Evolutionary conservation across 2,888 invertebrate species (phyloP).

Genomic region (Volucella inanis): DNA sequence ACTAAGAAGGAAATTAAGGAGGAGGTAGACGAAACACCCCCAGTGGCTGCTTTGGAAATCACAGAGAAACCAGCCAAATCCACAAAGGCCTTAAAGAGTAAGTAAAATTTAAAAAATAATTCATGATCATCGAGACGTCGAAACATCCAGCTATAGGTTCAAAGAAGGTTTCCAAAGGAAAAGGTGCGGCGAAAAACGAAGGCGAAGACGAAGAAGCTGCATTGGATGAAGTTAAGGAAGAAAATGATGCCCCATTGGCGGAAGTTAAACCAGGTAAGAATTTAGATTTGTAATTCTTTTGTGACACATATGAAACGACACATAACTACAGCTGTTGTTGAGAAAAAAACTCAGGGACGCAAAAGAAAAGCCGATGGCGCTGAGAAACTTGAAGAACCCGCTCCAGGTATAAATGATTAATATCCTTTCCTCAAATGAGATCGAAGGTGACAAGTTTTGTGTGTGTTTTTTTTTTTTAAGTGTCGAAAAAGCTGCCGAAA

Average conservation of each 20-base stretch:
- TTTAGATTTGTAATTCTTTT: neutral
- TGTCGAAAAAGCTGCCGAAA: slow-evolving; percentile 47
- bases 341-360: slow-evolving; percentile 46
- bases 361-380: slow-evolving; percentile 48
- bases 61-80: slow-evolving; percentile 47
- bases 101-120: neutral
- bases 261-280: slow-evolving; percentile 51
- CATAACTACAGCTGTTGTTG: slow-evolving; percentile 30
- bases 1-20: slow-evolving; percentile 53
- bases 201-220: slow-evolving; percentile 16
- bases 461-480: slow-evolving; percentile 12
- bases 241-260: slow-evolving; percentile 21
- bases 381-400: slow-evolving; percentile 56
- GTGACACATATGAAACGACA: neutral
- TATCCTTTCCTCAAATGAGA: neutral
- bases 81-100: slow-evolving; percentile 50
- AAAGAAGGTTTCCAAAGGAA: slow-evolving; percentile 41
- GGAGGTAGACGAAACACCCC: slow-evolving; percentile 49
- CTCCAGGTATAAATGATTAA: slow-evolving; percentile 43
- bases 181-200: slow-evolving; percentile 17
- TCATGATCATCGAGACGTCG: neutral
- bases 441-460: neutral
- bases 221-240: neutral
- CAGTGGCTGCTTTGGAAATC: slow-evolving; percentile 36
- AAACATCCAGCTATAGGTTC: slow-evolving; percentile 16